Conservation (phyloP, 2,888 invertebrate genomes). For the Polymixis flavicincta region DNA sequence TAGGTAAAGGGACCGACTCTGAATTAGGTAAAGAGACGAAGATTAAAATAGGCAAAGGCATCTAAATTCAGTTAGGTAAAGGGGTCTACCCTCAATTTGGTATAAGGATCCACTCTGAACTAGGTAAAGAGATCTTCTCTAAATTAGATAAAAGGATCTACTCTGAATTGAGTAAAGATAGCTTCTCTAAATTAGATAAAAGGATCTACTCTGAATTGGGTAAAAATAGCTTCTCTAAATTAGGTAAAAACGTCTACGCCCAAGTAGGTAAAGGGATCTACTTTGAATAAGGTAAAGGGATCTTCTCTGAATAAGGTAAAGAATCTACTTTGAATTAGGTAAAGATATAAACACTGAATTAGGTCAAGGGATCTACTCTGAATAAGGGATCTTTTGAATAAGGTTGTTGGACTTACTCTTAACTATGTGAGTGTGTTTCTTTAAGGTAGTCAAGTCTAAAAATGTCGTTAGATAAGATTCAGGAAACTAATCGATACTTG, state of each 20-base stretch:
- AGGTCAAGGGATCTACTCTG: background rate
- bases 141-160: background rate
- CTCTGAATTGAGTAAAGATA: background rate
- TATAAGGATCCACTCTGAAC: background rate
- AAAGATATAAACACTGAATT: too few relatives aligned
- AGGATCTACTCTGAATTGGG: background rate
- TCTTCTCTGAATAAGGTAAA: background rate
- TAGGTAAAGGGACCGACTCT: background rate
- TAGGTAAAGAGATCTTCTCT: background rate
- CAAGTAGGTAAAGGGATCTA: background rate
- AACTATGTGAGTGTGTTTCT: background rate
- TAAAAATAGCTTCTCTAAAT: background rate
- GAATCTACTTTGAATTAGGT: too few relatives aligned
- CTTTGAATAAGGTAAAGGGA: background rate
- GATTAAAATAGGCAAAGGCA: background rate
- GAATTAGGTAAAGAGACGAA: background rate
- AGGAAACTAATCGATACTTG: background rate
- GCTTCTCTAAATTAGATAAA: background rate
- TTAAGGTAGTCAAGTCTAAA: slow-evolving; percentile 1
- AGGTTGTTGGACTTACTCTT: too few relatives aligned
- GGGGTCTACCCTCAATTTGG: background rate
- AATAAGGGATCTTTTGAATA: background rate
- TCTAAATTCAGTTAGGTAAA: background rate
- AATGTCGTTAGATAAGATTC: background rate
- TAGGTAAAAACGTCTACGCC: background rate